These are phyloP conservation scores for Cebidichthys violaceus DNA, from an alignment of 2,113 vertebrate genomes.

Conservation along the genomic window DNA sequence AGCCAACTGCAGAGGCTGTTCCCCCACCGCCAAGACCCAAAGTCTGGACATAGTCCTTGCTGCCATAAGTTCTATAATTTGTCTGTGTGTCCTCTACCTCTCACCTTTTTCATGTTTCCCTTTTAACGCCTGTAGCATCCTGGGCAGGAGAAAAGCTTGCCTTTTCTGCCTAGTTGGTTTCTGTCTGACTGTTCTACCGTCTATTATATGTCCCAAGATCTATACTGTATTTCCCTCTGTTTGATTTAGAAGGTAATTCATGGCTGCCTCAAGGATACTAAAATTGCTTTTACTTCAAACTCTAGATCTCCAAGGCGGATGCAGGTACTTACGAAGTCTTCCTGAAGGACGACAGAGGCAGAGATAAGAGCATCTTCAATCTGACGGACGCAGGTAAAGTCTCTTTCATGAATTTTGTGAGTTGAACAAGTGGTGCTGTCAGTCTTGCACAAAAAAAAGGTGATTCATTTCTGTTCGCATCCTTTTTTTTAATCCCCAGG, in stretches of 20 bases:
- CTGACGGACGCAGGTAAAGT: slow-evolving; percentile 90
- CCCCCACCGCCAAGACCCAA: slow-evolving; percentile 75
- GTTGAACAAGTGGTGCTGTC: neutral
- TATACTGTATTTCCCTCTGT: slow-evolving; percentile 15
- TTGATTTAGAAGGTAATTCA: slow-evolving; percentile 23
- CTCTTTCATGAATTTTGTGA: neutral
- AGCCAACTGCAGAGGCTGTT: slow-evolving; percentile 70
- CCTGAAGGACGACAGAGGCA: slow-evolving; percentile 93
- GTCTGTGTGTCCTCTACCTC: slow-evolving; percentile 60
- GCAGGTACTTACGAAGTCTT: slow-evolving; percentile 92
- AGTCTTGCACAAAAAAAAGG: neutral
- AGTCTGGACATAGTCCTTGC: slow-evolving; percentile 81
- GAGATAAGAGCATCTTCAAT: slow-evolving; percentile 89
- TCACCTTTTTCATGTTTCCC: slow-evolving; percentile 59
- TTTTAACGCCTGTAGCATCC: slow-evolving; percentile 77
- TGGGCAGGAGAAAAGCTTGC: slow-evolving; percentile 78
- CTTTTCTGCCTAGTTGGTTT: slow-evolving; percentile 74
- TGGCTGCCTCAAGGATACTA: slow-evolving; percentile 12
- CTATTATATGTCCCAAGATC: slow-evolving; percentile 52
- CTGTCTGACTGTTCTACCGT: slow-evolving; percentile 55
- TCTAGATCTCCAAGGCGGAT: slow-evolving; percentile 94
- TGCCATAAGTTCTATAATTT: slow-evolving; percentile 78
- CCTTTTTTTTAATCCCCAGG: slow-evolving; percentile 79
- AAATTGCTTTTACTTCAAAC: slow-evolving; percentile 34
- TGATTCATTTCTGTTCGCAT: slow-evolving; percentile 21